phyloP scores from a whole-genome alignment of 1,140 invertebrate genomes.

The Ceratitis capitata region DNA sequence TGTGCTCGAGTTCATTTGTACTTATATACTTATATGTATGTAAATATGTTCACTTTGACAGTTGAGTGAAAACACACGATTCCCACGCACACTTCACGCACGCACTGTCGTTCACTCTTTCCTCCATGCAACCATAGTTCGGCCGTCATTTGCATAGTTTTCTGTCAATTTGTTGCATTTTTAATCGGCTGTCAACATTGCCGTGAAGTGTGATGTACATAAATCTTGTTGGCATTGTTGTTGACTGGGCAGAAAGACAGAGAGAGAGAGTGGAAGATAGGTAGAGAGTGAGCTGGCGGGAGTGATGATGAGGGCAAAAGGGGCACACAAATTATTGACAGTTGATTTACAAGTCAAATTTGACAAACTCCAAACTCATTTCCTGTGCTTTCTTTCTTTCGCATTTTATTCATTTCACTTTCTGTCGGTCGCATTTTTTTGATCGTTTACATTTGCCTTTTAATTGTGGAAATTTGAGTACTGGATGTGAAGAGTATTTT shows the following conservation, averaged over 20 bases:
- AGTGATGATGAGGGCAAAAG: too few relatives aligned
- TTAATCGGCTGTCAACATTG: conserved; percentile 18
- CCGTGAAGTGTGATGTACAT: background rate
- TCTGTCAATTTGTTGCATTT: conserved; percentile 35
- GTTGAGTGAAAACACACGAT: conserved; percentile 24
- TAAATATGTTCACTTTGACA: background rate
- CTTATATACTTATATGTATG: background rate
- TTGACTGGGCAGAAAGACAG: background rate
- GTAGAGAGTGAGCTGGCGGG: too few relatives aligned
- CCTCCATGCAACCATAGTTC: background rate
- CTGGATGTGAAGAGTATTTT: background rate
- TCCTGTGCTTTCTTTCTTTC: conserved; percentile 8
- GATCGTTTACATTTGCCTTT: conserved; percentile 9
- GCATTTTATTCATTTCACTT: conserved; percentile 1
- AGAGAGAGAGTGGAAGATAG: too few relatives aligned
- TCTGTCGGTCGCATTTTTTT: background rate
- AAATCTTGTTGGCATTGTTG: conserved; percentile 2
- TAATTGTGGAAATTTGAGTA: conserved; percentile 11
- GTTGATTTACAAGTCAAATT: conserved; percentile 35
- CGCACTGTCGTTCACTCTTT: background rate
- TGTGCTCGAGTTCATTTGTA: background rate
- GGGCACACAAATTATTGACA: conserved; percentile 33
- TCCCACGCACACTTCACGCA: background rate
- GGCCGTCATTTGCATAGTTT: conserved; percentile 29
- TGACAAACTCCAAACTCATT: conserved; percentile 32